A percentile compares a stretch with the other conserved stretches of the same genome.
Evolutionary conservation across 2,797 vertebrate species (phyloP).

Genomic region (Columba guinea): DNA sequence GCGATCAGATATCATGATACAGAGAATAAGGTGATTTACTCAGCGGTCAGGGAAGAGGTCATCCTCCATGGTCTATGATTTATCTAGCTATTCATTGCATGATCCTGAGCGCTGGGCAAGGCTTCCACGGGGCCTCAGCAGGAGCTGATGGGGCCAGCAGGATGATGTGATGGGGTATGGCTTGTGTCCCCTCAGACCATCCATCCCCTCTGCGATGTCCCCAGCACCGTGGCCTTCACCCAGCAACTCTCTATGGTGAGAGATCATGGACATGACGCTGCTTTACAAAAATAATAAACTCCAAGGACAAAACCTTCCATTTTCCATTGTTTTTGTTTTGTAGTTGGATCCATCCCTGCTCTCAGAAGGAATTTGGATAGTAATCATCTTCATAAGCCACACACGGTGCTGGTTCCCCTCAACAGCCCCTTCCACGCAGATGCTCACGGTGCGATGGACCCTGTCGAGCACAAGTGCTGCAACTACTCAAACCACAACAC

Average conservation of each 20-base stretch:
- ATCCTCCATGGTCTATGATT: background rate
- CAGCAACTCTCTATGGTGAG: accelerated
- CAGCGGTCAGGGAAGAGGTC: background rate
- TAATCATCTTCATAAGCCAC: background rate
- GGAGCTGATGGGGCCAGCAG: background rate
- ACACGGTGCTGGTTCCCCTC: background rate
- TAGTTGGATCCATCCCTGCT: background rate
- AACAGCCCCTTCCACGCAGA: background rate
- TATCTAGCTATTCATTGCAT: background rate
- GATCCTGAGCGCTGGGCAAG: background rate
- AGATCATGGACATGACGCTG: background rate
- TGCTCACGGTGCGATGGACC: accelerated
- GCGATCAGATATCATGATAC: background rate
- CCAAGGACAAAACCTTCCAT: background rate
- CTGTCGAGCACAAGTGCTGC: background rate
- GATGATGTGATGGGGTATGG: background rate
- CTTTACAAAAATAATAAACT: background rate
- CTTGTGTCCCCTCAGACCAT: background rate
- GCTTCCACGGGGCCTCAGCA: background rate
- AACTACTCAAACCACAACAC: background rate
- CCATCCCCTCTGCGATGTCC: background rate
- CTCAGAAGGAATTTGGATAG: background rate
- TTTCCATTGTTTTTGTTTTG: background rate
- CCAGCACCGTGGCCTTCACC: accelerated
- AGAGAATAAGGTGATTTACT: background rate